Evolutionary conservation across 2,113 vertebrate species (phyloP).

Genomic region (Coregonus clupeaformis): DNA sequence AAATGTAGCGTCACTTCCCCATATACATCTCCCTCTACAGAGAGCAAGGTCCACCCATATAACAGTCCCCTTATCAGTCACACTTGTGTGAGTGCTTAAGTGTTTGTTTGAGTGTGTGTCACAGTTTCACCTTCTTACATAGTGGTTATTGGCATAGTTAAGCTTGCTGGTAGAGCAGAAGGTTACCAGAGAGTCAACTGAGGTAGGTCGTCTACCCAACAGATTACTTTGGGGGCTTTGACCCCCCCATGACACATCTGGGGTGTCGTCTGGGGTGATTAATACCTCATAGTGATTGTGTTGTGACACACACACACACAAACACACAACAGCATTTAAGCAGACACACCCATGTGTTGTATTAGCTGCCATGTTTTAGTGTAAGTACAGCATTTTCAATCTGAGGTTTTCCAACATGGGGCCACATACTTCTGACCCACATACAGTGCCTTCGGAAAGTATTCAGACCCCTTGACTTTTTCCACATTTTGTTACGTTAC

Average conservation of each 20-base stretch:
- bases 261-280: neutral
- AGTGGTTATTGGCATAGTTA: slow-evolving; percentile 8
- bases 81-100: neutral
- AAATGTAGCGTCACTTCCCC: neutral
- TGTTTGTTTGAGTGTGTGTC: neutral
- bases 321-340: neutral
- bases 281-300: neutral
- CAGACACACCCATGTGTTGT: neutral
- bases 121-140: slow-evolving; percentile 16
- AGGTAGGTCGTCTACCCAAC: neutral
- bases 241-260: slow-evolving; percentile 4
- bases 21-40: slow-evolving; percentile 3
- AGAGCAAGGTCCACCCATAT: slow-evolving; percentile 54
- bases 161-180: neutral
- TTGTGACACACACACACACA: neutral
- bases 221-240: neutral
- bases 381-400: neutral
- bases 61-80: neutral
- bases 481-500: too few species aligned
- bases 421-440: too few species aligned
- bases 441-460: too few species aligned
- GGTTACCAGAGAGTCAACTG: slow-evolving; percentile 5
- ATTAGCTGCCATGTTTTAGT: neutral
- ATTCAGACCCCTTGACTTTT: too few species aligned
- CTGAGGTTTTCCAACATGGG: too few species aligned